Base-by-base conservation (phyloP, 2,797 vertebrate genomes). In the Lacerta bilineata region DNA sequence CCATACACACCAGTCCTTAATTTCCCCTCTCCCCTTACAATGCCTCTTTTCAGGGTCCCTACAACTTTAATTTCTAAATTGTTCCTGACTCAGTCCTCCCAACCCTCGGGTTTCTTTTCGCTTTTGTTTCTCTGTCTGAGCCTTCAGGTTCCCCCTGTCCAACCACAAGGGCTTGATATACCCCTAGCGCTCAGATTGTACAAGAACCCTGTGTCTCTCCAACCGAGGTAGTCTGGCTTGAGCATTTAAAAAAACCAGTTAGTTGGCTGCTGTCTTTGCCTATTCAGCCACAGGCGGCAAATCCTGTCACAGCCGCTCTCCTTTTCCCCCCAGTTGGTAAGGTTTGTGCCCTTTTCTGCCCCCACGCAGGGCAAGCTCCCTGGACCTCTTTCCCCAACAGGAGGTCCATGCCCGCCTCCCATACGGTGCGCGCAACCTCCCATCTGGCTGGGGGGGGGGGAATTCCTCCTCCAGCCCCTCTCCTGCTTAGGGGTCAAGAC, bases 151-250 rank as follows among this genome's bases (percentile, higher is more conserved):
- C 39, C 43, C 46, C 39, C n/a, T 29, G 29, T 27, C 39, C 36
- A 84, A 69, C 50, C 7, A 29, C 18, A 61, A 20, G 64, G 46
- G 17, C 61, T 33, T 17, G 13, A 71, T 41, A 43, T 4, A 33
- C 15, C 50, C 69, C 78, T 46, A 84, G 84, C 90, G 89, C 43
- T 55, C 68, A 71, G 66, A 36, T 3, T 27, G 36, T 15, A 27
- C 64, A 41, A 15, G 46, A 71, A 20, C 29, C 29, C 50, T n/a
- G 92, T 90, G 90, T 88, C 86, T 93, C 88, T 89, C 92, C 92
- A 90, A 89, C 85, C 17, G 20, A 36, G 41, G 59, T 6, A 84
- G 74, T 74, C 87, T 74, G 39, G 46, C 68, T 80, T 36, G 13
- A 64, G 59, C 69, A 23, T 85, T 74, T 10, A 20, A 55, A 55